A percentile compares a stretch with the other conserved stretches of the same genome.
Conservation (phyloP, 1,140 invertebrate species). For the Bilobella aurantiaca region DNA sequence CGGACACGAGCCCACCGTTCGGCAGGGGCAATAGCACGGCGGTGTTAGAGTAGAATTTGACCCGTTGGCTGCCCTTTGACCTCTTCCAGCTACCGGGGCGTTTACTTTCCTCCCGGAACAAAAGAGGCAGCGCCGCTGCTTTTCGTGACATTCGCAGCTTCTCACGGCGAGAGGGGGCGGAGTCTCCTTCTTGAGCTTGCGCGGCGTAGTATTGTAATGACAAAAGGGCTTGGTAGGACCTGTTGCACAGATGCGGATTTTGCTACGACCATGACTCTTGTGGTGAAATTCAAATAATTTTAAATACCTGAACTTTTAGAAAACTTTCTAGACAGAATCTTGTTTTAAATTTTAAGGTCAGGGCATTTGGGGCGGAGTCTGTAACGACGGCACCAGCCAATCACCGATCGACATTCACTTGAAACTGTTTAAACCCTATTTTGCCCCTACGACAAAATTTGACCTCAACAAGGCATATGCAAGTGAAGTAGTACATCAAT, state of each 20-base stretch:
- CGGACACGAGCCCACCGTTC: background rate
- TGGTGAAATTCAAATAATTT: too few relatives aligned
- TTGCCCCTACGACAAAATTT: background rate
- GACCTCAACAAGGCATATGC: background rate
- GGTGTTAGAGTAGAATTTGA: background rate
- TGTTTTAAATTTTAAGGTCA: background rate
- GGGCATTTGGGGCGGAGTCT: background rate
- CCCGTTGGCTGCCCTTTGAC: background rate
- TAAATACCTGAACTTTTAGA: background rate
- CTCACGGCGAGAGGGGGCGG: background rate
- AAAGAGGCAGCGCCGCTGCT: too few relatives aligned
- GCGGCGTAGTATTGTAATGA: background rate
- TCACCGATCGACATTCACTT: conserved; percentile 3
- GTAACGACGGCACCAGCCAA: background rate
- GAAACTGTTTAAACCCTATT: background rate
- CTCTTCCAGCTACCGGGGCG: too few relatives aligned
- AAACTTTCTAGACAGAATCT: background rate
- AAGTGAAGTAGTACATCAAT: background rate
- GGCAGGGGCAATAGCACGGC: background rate
- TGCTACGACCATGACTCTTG: too few relatives aligned
- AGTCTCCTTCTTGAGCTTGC: background rate
- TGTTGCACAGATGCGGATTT: background rate
- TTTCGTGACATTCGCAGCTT: background rate
- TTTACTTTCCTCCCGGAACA: too few relatives aligned
- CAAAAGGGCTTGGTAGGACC: background rate